Percentiles rank a stretch among this genome's conserved stretches.
These are phyloP conservation scores for Sylvilagus floridanus DNA, from an alignment of 2,797 vertebrate species.

Conservation along the genomic window DNA sequence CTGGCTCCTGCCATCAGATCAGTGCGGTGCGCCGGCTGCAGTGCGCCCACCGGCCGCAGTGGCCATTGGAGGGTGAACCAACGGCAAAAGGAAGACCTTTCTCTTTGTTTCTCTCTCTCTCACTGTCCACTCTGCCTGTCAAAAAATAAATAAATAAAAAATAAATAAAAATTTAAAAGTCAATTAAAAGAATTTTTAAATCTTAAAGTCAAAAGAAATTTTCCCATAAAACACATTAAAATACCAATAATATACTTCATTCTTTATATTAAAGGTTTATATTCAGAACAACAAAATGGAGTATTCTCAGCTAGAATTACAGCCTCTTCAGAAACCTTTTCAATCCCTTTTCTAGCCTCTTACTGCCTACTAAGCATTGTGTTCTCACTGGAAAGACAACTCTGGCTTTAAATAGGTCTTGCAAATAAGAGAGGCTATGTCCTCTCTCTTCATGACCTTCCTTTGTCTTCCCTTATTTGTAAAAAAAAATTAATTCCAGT, in stretches of 20 bases:
- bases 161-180: too few species aligned
- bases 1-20: too few species aligned
- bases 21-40: too few species aligned
- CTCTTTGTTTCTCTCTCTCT: too few species aligned
- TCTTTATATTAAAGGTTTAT: slow-evolving; percentile 29
- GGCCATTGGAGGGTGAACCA: too few species aligned
- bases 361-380: not conserved
- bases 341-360: slow-evolving; percentile 5
- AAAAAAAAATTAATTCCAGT: slow-evolving; percentile 42
- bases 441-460: slow-evolving; percentile 17
- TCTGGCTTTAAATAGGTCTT: slow-evolving; percentile 26
- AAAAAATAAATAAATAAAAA: too few species aligned
- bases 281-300: slow-evolving; percentile 39
- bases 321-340: slow-evolving; percentile 12
- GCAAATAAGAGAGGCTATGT: not conserved
- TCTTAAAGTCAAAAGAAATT: not conserved
- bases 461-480: slow-evolving; percentile 31
- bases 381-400: slow-evolving; percentile 26
- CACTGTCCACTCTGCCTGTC: too few species aligned
- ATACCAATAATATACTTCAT: slow-evolving; percentile 7
- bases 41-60: too few species aligned
- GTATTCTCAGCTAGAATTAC: not conserved
- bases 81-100: too few species aligned
- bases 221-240: not conserved
- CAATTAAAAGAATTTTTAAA: not conserved